A percentile compares a stretch with the other conserved stretches of the same genome.
Conservation (phyloP, 2,888 invertebrate genomes). For the Camptogramma bilineatum region DNA sequence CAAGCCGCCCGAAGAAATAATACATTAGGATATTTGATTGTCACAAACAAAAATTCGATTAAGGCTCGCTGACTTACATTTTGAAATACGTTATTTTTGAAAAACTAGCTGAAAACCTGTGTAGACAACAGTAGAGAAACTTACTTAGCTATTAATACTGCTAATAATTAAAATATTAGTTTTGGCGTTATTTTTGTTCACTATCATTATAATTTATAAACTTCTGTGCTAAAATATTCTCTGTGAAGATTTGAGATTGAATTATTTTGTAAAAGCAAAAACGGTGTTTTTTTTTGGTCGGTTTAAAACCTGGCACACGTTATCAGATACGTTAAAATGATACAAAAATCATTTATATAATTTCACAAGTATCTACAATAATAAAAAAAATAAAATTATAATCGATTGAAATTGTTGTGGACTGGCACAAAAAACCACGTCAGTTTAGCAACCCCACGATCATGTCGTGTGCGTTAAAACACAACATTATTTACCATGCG, state of each 20-base stretch:
- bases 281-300: background rate
- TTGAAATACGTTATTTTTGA: constrained; percentile 1
- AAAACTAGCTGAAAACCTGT: constrained; percentile 22
- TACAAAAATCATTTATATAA: too few relatives aligned
- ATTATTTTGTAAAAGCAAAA: constrained; percentile 5
- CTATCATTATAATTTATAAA: constrained; percentile 17
- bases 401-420: too few relatives aligned
- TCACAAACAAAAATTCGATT: background rate
- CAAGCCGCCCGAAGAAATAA: too few relatives aligned
- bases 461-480: too few relatives aligned
- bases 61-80: constrained; percentile 7
- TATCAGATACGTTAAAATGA: background rate
- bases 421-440: too few relatives aligned
- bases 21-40: too few relatives aligned
- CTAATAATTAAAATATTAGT: constrained; percentile 23
- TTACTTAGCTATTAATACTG: constrained; percentile 21
- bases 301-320: background rate
- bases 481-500: too few relatives aligned
- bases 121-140: constrained; percentile 16
- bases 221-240: constrained; percentile 23
- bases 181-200: constrained; percentile 31
- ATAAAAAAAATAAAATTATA: too few relatives aligned
- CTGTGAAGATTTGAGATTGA: constrained; percentile 14
- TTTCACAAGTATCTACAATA: too few relatives aligned
- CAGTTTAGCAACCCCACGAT: too few relatives aligned